A percentile compares a stretch with the other conserved stretches of the same genome.
Conservation (phyloP, 1,140 invertebrate species). For the Sarcophaga peregrina region DNA sequence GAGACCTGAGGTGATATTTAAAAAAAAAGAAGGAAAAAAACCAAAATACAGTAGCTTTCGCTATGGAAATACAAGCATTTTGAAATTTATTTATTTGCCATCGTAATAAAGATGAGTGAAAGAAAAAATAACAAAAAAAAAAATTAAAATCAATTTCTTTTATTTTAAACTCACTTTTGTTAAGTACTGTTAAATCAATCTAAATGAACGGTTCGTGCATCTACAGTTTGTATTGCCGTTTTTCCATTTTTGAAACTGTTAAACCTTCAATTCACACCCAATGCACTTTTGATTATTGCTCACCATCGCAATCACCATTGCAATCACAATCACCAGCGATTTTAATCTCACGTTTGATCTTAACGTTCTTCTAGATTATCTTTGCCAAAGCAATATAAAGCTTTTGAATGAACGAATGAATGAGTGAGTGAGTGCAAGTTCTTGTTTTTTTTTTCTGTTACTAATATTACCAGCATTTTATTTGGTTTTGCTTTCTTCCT, state of each 20-base stretch:
- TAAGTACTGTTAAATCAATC: conserved; percentile 15
- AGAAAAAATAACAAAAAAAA: too few species aligned
- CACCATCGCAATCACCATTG: background rate
- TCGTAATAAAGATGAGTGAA: too few species aligned
- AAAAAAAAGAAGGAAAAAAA: too few species aligned
- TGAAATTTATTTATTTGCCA: too few species aligned
- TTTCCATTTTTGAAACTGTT: background rate
- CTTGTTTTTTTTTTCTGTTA: too few species aligned
- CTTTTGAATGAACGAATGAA: background rate
- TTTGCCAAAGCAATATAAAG: background rate
- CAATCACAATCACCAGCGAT: too few species aligned
- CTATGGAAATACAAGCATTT: too few species aligned
- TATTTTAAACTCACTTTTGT: background rate
- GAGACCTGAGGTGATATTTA: too few species aligned
- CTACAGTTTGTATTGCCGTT: too few species aligned
- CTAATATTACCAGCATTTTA: too few species aligned
- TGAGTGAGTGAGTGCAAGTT: background rate
- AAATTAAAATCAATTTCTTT: too few species aligned
- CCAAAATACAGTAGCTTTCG: too few species aligned
- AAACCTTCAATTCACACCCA: conserved; percentile 36
- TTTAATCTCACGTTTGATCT: conserved; percentile 40
- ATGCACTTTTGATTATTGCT: conserved; percentile 27
- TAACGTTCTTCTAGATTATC: conserved; percentile 37
- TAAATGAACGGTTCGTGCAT: background rate
- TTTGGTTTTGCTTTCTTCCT: background rate